These are phyloP conservation scores for Melieria picta DNA, from an alignment of 2,888 invertebrate species.

Conservation along the genomic window DNA sequence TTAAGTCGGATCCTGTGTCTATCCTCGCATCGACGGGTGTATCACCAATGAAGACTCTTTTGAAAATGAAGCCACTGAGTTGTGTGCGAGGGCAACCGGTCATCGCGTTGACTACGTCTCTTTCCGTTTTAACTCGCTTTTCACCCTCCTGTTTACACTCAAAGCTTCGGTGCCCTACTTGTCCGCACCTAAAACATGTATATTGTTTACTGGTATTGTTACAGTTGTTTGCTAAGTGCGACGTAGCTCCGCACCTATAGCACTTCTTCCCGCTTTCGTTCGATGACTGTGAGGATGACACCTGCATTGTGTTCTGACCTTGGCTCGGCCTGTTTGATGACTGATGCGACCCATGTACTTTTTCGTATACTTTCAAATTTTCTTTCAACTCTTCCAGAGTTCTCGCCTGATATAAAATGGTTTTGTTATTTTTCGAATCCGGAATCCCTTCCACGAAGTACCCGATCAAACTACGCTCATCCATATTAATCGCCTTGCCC, in stretches of 20 bases:
- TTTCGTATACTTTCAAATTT: conserved; percentile 8
- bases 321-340: conserved; percentile 2
- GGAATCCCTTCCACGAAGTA: conserved; percentile 36
- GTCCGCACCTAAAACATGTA: conserved; percentile 24
- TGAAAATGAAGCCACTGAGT: conserved; percentile 2
- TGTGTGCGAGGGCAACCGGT: background rate
- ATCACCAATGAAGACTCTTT: background rate
- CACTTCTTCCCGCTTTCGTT: background rate
- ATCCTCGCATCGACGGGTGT: background rate
- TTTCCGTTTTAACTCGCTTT: background rate
- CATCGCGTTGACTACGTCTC: background rate
- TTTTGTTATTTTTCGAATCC: conserved; percentile 29
- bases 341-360: conserved; percentile 5
- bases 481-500: conserved; percentile 28
- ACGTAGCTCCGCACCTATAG: background rate
- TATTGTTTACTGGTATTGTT: background rate
- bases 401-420: conserved; percentile 28
- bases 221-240: conserved; percentile 11
- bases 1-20: conserved; percentile 13
- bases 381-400: conserved; percentile 21
- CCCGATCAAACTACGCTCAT: conserved; percentile 28
- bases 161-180: conserved; percentile 14
- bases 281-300: no score
- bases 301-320: background rate
- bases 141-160: conserved; percentile 11